A percentile compares a stretch with the other conserved stretches of the same genome.
phyloP scores from a whole-genome alignment of 2,797 vertebrate species.

The Myioborus miniatus region DNA sequence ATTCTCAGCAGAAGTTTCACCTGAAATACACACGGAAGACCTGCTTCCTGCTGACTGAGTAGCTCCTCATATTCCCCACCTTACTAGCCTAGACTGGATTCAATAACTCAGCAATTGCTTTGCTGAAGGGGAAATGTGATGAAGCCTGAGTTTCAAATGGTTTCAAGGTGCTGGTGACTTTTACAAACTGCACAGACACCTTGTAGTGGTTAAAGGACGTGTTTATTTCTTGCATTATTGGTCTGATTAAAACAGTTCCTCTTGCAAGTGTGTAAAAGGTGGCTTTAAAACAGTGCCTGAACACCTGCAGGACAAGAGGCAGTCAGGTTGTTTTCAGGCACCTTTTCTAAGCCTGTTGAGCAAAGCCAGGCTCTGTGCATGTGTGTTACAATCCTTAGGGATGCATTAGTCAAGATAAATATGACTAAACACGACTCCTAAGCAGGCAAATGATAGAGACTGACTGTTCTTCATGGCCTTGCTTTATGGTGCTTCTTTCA shows the following conservation, averaged over 20 bases:
- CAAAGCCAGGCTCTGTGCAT: not conserved
- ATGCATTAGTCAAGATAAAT: not conserved
- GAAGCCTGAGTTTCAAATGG: conserved; percentile 31
- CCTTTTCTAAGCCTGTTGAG: not conserved
- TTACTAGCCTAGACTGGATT: not conserved
- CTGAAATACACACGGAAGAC: not conserved
- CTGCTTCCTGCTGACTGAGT: not conserved
- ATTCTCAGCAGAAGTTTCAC: not conserved
- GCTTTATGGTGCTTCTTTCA: not conserved
- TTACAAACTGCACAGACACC: conserved; percentile 51
- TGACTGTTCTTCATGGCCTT: not conserved
- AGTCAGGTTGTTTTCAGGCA: not conserved
- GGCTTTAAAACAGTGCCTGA: not conserved
- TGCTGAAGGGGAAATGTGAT: not conserved
- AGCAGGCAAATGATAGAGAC: too few relatives aligned
- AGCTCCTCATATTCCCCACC: not conserved
- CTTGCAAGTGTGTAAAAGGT: conserved; percentile 46
- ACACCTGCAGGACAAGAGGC: not conserved
- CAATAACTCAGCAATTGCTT: not conserved
- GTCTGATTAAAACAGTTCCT: conserved; percentile 42
- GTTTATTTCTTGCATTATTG: conserved; percentile 52
- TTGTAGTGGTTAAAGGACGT: conserved; percentile 36
- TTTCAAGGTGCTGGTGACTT: conserved; percentile 60
- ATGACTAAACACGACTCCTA: not conserved
- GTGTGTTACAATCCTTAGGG: not conserved